Percentiles rank a stretch among this genome's conserved stretches.
Conservation (phyloP, 2,797 vertebrate genomes). For the Myotis vivesi region DNA sequence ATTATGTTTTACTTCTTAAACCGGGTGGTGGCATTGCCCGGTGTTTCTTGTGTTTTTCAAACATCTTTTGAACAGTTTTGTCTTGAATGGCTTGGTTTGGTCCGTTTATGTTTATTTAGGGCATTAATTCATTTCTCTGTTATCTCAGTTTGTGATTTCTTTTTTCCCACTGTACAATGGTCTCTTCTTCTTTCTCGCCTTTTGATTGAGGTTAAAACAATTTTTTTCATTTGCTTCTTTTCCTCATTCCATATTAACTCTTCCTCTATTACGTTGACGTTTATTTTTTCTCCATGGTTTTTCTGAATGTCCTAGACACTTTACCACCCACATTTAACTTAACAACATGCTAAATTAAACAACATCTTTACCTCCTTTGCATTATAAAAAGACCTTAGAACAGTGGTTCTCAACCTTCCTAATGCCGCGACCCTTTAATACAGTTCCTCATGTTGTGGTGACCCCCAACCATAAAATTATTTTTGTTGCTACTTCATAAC, state of each 20-base stretch:
- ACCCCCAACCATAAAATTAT: no score
- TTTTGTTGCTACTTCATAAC: no score
- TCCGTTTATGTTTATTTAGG: not conserved
- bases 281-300: not conserved
- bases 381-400: not conserved
- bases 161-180: not conserved
- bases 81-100: not conserved
- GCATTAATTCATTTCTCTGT: not conserved
- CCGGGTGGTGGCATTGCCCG: not conserved
- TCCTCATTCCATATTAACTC: not conserved
- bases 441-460: no score
- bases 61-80: not conserved
- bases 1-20: not conserved
- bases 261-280: not conserved
- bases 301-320: not conserved
- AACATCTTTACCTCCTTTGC: not conserved
- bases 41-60: not conserved
- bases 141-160: not conserved
- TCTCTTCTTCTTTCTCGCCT: not conserved
- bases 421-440: no score
- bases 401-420: no score
- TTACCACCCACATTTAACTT: not conserved
- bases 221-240: not conserved
- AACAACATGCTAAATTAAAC: not conserved
- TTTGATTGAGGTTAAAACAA: not conserved